phyloP scores from a whole-genome alignment of 2,113 vertebrate species.

The Onychostoma macrolepis region DNA sequence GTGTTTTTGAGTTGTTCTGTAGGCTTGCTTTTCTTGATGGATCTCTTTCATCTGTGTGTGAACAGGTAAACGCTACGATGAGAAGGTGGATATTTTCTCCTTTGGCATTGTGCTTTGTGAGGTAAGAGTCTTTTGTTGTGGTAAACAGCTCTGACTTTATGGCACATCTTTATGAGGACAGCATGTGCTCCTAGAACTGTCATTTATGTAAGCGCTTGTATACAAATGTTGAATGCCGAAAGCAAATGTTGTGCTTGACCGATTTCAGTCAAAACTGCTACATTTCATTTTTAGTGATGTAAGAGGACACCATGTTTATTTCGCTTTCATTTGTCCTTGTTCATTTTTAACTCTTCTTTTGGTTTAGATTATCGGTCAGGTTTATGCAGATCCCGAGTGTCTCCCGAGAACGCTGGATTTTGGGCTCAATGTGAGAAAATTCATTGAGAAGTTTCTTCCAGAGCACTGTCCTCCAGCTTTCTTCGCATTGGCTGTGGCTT shows the following conservation, averaged over 20 bases:
- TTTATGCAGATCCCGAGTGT: conserved; percentile 94
- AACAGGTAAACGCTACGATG: conserved; percentile 94
- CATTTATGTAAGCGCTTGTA: not conserved
- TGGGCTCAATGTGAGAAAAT: conserved; percentile 92
- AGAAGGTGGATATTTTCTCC: conserved; percentile 97
- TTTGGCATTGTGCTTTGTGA: conserved; percentile 96
- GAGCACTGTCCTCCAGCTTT: conserved; percentile 92
- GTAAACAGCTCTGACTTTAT: not conserved
- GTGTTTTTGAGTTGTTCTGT: not conserved
- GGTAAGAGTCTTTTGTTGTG: conserved; percentile 76
- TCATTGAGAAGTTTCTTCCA: conserved; percentile 95
- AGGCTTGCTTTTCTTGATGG: not conserved
- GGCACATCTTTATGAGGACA: not conserved
- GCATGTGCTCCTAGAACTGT: not conserved
- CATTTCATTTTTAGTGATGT: not conserved
- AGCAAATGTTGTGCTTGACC: not conserved
- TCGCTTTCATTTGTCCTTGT: not conserved
- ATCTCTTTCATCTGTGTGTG: conserved; percentile 20
- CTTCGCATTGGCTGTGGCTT: conserved; percentile 91
- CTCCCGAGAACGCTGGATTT: conserved; percentile 94
- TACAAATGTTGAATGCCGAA: conserved; percentile 8
- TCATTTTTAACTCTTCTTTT: not conserved
- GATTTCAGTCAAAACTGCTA: not conserved
- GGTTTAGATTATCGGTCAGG: conserved; percentile 93
- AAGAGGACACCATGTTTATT: not conserved